These are phyloP conservation scores for Peromyscus nudipes DNA, from an alignment of 2,797 vertebrate species.

Conservation along the genomic window DNA sequence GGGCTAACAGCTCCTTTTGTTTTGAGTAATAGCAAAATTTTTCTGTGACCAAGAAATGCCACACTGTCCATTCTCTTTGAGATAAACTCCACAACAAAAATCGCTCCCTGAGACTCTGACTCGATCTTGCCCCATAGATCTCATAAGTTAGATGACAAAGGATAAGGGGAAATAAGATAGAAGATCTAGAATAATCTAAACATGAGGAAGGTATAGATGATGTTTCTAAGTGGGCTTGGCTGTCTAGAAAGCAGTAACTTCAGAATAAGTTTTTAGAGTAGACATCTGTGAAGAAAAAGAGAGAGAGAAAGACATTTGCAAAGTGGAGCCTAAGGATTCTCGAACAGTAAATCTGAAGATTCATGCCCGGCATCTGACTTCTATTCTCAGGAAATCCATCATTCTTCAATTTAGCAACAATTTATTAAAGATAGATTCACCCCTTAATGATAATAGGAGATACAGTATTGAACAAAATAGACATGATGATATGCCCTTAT, in stretches of 20 bases:
- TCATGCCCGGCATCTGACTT: background rate
- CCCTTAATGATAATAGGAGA: background rate
- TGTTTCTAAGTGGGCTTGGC: background rate
- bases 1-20: background rate
- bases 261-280: background rate
- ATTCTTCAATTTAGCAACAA: conserved; percentile 32
- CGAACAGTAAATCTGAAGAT: conserved; percentile 11
- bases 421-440: conserved; percentile 1
- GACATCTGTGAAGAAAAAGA: background rate
- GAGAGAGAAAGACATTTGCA: too few species aligned
- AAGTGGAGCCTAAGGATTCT: background rate
- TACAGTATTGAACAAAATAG: conserved; percentile 13
- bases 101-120: background rate
- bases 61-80: background rate
- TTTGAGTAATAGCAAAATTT: background rate
- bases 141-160: background rate
- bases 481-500: background rate
- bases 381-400: background rate
- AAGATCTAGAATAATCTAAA: background rate
- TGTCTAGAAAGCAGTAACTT: background rate
- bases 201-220: background rate
- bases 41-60: background rate
- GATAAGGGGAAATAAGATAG: background rate
- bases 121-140: background rate
- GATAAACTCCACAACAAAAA: conserved; percentile 23